Evolutionary conservation across 2,113 vertebrate genomes (phyloP), one percentile per base, ranked within the genome.

Genomic region (Ageneiosus marmoratus): DNA sequence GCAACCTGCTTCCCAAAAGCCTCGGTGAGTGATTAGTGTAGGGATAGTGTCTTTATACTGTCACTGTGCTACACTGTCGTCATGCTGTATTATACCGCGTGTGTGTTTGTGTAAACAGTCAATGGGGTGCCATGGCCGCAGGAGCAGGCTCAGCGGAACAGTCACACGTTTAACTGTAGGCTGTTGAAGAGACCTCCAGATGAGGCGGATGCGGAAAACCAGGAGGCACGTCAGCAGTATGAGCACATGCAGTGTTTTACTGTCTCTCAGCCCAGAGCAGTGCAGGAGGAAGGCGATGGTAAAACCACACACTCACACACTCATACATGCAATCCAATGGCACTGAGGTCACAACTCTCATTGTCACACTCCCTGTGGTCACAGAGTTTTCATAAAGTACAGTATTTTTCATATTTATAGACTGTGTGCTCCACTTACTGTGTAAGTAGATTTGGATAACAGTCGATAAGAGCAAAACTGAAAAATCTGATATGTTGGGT

Each of bases 171-270:
- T 87, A 97, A 96, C 95, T 99, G 97, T 90, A 95, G 97, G 84
- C 96, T 99, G 96, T 91, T 99, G 91, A 96, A 97, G 89, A 95
- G 97, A 75, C 96, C 95, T 0, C 96, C 97, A 0, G 96, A 97
- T 0, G 96, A 98, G 90, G 86, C 92, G 0, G 95, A 95, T 6
- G 60, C 94, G 0, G 97, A 97, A 88, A 96, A 96, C 89, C 94
- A 93, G 85, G 97, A 98, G 90, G 96, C 96, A 3, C 94, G 96
- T 12, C 97, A 98, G 89, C 96, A 96, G 79, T 99, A 99, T 11
- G 96, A 99, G 91, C 94, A 96, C 88, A 98, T 99, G 97, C 97
- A 98, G 93, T 98, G 97, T 85, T 98, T 98, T 90, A 96, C 97
- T 0, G 96, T 98, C 58, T 96, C 97, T 6, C 97, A 98, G 89